A percentile compares a stretch with the other conserved stretches of the same genome.
phyloP scores from a whole-genome alignment of 2,888 invertebrate species.

The Adelphocoris suturalis region DNA sequence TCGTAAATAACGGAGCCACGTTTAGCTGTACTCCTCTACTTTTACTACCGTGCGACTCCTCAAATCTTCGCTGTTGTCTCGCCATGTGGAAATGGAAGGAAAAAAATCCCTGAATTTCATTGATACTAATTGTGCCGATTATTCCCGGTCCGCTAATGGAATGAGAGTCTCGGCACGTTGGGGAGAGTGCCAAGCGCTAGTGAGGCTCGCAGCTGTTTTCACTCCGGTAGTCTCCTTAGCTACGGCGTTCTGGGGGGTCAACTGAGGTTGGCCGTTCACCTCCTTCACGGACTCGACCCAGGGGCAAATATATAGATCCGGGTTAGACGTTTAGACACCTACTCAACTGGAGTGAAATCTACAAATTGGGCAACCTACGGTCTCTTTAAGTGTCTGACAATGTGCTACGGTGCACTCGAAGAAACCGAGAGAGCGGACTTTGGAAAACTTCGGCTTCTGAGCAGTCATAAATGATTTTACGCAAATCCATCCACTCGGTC shows the following conservation, averaged over 20 bases:
- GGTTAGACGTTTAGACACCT: slow-evolving; percentile 62
- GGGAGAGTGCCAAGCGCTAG: slow-evolving; percentile 20
- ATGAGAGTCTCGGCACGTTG: neutral
- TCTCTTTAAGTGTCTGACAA: neutral
- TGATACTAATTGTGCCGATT: slow-evolving; percentile 37
- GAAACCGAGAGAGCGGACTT: neutral
- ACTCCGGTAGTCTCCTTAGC: slow-evolving; percentile 57
- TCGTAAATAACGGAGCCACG: slow-evolving; percentile 36
- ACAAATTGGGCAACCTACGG: slow-evolving; percentile 21
- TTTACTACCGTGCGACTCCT: neutral
- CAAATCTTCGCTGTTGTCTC: neutral
- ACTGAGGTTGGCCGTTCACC: slow-evolving; percentile 63
- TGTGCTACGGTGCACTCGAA: neutral
- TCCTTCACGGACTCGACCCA: slow-evolving; percentile 48
- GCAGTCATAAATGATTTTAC: too few relatives aligned
- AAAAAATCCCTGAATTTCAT: slow-evolving; percentile 38
- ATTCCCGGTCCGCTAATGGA: slow-evolving; percentile 18
- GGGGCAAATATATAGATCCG: slow-evolving; percentile 62
- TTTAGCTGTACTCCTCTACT: neutral
- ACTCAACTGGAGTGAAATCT: slow-evolving; percentile 40
- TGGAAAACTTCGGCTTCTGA: neutral
- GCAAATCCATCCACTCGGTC: too few relatives aligned
- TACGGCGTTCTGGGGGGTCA: slow-evolving; percentile 63
- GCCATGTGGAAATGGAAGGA: neutral
- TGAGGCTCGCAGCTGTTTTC: slow-evolving; percentile 57